Evolutionary conservation across 1,140 invertebrate genomes (phyloP).

Genomic region (Alviniconcha marisindica): DNA sequence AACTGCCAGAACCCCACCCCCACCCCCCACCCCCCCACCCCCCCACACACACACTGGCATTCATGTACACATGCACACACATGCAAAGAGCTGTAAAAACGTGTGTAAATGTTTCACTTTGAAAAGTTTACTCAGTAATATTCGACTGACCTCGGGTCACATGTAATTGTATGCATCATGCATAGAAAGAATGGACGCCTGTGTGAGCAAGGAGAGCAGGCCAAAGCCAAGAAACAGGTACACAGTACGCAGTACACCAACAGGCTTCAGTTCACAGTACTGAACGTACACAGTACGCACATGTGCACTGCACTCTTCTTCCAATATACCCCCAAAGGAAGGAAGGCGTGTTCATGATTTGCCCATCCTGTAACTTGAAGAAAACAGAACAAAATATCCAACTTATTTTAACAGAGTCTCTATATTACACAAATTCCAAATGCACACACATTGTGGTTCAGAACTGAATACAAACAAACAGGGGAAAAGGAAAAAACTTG

Average conservation of each 20-base stretch:
- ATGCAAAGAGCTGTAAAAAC: neutral
- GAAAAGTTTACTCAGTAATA: neutral
- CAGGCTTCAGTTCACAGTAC: too few relatives aligned
- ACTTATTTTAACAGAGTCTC: too few relatives aligned
- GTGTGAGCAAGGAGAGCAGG: conserved; percentile 30
- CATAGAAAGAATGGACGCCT: conserved; percentile 39
- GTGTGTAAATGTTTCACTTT: neutral
- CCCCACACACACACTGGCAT: conserved; percentile 4
- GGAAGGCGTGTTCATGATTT: neutral
- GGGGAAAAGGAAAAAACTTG: neutral
- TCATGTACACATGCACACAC: neutral
- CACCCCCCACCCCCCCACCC: too few relatives aligned
- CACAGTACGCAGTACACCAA: too few relatives aligned
- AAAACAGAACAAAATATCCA: too few relatives aligned
- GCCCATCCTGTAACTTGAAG: neutral
- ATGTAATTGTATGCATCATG: conserved; percentile 35
- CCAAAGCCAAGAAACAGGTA: conserved; percentile 2
- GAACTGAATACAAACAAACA: neutral
- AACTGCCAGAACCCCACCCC: too few relatives aligned
- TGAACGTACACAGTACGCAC: too few relatives aligned
- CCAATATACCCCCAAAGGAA: neutral
- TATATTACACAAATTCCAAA: too few relatives aligned
- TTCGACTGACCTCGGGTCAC: conserved; percentile 26
- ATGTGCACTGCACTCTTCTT: too few relatives aligned
- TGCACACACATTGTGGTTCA: too few relatives aligned